phyloP scores from a whole-genome alignment of 2,888 invertebrate species.

The Tuta absoluta region DNA sequence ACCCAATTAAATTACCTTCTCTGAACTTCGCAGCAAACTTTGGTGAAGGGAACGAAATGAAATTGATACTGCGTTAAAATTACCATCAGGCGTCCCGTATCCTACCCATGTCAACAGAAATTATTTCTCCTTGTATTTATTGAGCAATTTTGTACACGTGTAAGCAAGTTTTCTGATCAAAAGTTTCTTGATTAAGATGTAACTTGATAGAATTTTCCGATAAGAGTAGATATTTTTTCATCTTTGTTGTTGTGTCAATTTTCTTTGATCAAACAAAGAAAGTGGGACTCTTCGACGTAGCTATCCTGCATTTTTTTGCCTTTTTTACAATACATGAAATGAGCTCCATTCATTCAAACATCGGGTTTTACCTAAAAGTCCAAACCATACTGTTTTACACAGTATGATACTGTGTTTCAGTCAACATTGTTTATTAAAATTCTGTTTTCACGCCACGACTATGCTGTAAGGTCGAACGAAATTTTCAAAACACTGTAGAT shows the following conservation, averaged over 20 bases:
- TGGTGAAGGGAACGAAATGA: background rate
- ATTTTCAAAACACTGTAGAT: too few species aligned
- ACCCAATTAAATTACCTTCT: conserved; percentile 1
- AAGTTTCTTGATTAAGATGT: background rate
- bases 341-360: too few species aligned
- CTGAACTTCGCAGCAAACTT: background rate
- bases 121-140: conserved; percentile 31
- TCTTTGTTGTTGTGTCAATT: background rate
- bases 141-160: background rate
- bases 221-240: background rate
- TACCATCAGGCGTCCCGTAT: conserved; percentile 59
- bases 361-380: too few species aligned
- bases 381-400: too few species aligned
- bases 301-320: too few species aligned
- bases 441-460: too few species aligned
- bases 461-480: too few species aligned
- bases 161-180: conserved; percentile 3
- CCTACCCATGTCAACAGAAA: conserved; percentile 68
- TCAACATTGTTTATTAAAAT: too few species aligned
- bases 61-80: conserved; percentile 51
- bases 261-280: too few species aligned
- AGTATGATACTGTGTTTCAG: too few species aligned
- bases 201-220: background rate
- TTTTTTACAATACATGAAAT: too few species aligned
- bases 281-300: too few species aligned